Evolutionary conservation across 1,140 invertebrate species (phyloP), one percentile per base, ranked within the genome.

Genomic region (Drosophila melanica): DNA sequence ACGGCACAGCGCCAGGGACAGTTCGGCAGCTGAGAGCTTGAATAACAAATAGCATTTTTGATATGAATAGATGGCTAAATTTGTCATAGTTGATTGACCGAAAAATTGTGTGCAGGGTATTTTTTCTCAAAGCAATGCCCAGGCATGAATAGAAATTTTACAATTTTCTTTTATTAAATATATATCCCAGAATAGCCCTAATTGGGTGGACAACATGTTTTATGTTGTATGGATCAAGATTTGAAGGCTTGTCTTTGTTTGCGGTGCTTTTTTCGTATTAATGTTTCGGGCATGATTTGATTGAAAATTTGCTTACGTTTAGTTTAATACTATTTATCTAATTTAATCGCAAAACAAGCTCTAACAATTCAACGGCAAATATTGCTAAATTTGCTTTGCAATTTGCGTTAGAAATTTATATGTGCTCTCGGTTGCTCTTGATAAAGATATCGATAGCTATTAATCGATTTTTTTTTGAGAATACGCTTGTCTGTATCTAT

Each of bases 81-180:
- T 73, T 73, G 64, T 73, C 55, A 60, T 55, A 68, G 53, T 73
- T 73, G 64, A 73, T 73, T 73, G 70, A 68, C 70, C 70, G 65
- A 73, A 68, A 73, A 73, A 73, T 68, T 68, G 64, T 58, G 14
- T 58, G 14, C 41, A 66, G 33, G 10, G 39, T 44, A 57, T 27
- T 27, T 27, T 27, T 27, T 8, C 16, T 18, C 27, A 8, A 33
- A 27, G 41, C 11, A 23, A 55, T 18, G 41, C 41, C 14, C 12
- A 42, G 18, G 14, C 55, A 30, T 33, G 55, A 30, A 44, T 30
- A 12, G 55, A 58, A 45, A 45, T 14, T 33, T 33, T 27, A 10
- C 3, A 20, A 27, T n/a, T 23, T 18, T 20, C 10, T 33, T 14
- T 30, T 37, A 35, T 35, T 53, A 35, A 35, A 48, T 45, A 33